Evolutionary conservation across 2,888 invertebrate genomes (phyloP).

Genomic region (Pristionchus exspectatus): DNA sequence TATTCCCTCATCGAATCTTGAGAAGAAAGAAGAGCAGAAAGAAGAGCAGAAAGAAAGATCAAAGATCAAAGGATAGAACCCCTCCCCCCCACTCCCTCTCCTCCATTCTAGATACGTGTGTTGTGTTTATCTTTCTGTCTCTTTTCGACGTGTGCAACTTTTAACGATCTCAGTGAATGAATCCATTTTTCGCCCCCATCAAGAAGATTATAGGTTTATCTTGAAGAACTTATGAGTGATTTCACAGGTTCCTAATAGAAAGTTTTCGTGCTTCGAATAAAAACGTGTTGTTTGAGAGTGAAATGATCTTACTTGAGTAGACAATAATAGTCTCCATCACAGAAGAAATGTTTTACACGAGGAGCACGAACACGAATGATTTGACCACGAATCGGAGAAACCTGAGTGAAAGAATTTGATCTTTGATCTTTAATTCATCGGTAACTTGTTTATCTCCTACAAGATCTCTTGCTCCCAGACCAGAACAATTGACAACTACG

Average conservation of each 20-base stretch:
- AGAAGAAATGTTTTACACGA: conserved; percentile 83
- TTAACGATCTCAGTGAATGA: conserved; percentile 34
- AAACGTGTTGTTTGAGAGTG: neutral
- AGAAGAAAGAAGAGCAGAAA: conserved; percentile 30
- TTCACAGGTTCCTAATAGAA: no score
- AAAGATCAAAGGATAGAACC: conserved; percentile 34
- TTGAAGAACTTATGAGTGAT: neutral
- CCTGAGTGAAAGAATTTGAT: conserved; percentile 81
- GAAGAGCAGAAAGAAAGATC: conserved; percentile 40
- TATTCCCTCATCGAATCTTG: neutral
- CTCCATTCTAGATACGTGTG: conserved; percentile 9
- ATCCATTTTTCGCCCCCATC: neutral
- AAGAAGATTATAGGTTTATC: neutral
- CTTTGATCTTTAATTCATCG: conserved; percentile 52
- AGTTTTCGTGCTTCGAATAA: neutral
- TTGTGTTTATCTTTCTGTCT: neutral
- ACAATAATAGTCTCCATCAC: conserved; percentile 85
- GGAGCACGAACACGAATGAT: conserved; percentile 78
- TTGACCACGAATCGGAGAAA: conserved; percentile 83
- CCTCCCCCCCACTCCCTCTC: neutral
- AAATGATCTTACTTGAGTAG: conserved; percentile 86
- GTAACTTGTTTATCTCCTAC: conserved; percentile 82
- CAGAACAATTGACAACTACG: conserved; percentile 89
- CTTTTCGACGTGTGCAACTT: conserved; percentile 14
- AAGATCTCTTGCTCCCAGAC: conserved; percentile 85